phyloP scores from a whole-genome alignment of 2,888 invertebrate species.

The Epinotia nisella region DNA sequence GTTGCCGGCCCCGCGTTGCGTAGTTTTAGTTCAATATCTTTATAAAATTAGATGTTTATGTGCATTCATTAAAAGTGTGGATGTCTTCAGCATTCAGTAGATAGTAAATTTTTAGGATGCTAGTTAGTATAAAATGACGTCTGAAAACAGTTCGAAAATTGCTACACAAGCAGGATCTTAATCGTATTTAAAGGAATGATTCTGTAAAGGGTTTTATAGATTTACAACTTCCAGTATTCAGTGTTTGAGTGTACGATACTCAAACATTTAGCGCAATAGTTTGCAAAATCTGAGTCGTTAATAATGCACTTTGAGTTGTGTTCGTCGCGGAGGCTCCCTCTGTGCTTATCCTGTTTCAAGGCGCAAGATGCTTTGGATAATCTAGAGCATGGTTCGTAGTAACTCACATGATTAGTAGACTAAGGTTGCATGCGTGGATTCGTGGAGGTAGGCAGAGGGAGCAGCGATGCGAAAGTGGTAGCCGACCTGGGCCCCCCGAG shows the following conservation, averaged over 20 bases:
- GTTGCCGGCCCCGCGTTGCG: conserved; percentile 71
- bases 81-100: conserved; percentile 81
- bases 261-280: conserved; percentile 49
- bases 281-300: conserved; percentile 64
- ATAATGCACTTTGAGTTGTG: conserved; percentile 73
- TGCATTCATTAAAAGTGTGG: conserved; percentile 75
- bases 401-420: neutral
- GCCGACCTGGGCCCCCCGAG: conserved; percentile 25
- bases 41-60: conserved; percentile 78
- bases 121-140: conserved; percentile 82
- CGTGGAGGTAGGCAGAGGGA: neutral
- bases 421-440: neutral
- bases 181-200: conserved; percentile 42
- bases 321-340: conserved; percentile 47
- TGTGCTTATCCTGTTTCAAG: neutral
- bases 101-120: conserved; percentile 84
- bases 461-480: neutral
- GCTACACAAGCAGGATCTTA: conserved; percentile 50
- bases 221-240: conserved; percentile 38
- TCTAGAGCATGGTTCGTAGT: neutral
- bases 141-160: conserved; percentile 62
- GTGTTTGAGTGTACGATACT: conserved; percentile 34
- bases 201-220: conserved; percentile 26
- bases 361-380: neutral
- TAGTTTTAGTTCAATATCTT: conserved; percentile 80